A percentile compares a stretch with the other conserved stretches of the same genome.
These are phyloP conservation scores for Chirona hameri DNA, from an alignment of 2,888 invertebrate species.

Conservation along the genomic window DNA sequence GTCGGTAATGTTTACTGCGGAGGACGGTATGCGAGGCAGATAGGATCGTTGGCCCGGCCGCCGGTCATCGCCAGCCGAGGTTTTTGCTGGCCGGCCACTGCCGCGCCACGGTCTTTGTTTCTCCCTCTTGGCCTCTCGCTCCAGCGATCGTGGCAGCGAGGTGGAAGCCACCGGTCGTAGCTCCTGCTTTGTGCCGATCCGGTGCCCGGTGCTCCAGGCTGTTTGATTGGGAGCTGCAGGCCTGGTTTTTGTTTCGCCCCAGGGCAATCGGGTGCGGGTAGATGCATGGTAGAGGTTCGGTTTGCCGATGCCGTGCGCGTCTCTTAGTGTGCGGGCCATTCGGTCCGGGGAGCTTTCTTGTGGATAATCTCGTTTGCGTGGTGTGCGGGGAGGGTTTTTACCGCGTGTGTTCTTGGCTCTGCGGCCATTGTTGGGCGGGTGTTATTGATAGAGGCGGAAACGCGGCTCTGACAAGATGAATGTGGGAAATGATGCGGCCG, in stretches of 20 bases:
- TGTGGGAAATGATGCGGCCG: background rate
- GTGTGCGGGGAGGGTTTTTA: background rate
- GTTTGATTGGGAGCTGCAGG: too few relatives aligned
- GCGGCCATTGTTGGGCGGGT: background rate
- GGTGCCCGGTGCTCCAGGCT: too few relatives aligned
- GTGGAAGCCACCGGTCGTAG: too few relatives aligned
- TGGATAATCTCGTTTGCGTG: background rate
- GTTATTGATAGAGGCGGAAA: background rate
- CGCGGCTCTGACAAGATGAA: background rate
- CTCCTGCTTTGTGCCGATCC: too few relatives aligned
- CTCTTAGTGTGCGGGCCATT: too few relatives aligned
- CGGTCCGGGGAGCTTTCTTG: too few relatives aligned
- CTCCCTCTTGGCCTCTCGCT: background rate
- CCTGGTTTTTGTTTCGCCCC: too few relatives aligned
- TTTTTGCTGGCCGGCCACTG: background rate
- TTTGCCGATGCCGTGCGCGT: too few relatives aligned
- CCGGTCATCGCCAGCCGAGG: background rate
- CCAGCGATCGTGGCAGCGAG: background rate
- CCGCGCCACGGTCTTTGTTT: background rate
- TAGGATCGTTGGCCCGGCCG: background rate
- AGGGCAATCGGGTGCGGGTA: too few relatives aligned
- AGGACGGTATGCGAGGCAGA: conserved; percentile 2
- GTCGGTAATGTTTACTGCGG: background rate
- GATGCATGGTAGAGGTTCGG: too few relatives aligned
- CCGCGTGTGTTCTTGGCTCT: background rate